Base-by-base conservation (phyloP, 2,888 invertebrate species). In the Diabrotica balteata region DNA sequence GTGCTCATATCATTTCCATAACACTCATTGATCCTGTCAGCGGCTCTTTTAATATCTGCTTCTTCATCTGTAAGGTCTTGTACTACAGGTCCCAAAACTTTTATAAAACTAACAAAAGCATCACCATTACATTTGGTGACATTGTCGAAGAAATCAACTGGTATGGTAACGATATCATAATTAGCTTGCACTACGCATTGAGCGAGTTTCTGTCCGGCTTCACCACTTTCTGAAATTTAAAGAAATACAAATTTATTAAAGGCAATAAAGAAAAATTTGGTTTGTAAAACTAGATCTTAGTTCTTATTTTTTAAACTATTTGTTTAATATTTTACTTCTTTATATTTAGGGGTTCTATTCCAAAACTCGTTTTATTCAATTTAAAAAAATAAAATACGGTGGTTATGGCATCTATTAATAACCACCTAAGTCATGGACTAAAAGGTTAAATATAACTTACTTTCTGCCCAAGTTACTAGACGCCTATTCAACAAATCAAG, bases 201-300 rank as follows among this genome's bases (percentile, higher is more conserved):
- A 11, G 49, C 51, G 11, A 64, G 45, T 44, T 62, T 62, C 42
- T 62, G 11, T 10, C 53, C 64, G 1, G 49, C 50, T 2, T 32
- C 22, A 45, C 22, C n/a, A 49, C 53, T 46, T 32, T 53, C 62
- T 62, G 45, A 1, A 53, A 4, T 17, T 22, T 1, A 32, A 52
- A 53, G 8, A 42, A 4, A 4, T 3, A 51, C 7, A 7, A 17
- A 17, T 17, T 17, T 17, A 17, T 17, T 17, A 17, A 17, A 17
- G 17, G 17, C 17, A 17, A 17, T 17, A 17, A 17, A 17, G 1
- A 1, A 17, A 51, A 51, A 51, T 51, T 6, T 17, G 7, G 7
- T 51, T 11, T 11, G 8, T 51, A 7, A 10, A 32, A 10, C 1
- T 17, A 17, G 17, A 17, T 17, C 1, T 17, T 17, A 17, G 17